These are phyloP conservation scores for Andrena bucephala DNA, from an alignment of 2,888 invertebrate species.

Conservation along the genomic window DNA sequence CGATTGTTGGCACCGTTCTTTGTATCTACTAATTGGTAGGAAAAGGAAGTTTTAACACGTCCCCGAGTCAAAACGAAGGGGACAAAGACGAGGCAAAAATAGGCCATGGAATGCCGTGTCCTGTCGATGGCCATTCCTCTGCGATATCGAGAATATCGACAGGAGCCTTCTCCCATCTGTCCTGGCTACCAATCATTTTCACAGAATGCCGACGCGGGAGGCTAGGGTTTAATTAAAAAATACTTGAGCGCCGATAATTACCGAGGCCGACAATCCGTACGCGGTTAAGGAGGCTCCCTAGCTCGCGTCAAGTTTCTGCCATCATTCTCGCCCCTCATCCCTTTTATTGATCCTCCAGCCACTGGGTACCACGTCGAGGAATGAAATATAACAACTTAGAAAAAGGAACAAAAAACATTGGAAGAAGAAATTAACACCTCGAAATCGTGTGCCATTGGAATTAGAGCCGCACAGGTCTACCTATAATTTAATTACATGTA, in stretches of 20 bases:
- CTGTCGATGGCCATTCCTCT: constrained; percentile 42
- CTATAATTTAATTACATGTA: too few species aligned
- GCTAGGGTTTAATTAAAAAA: constrained; percentile 68
- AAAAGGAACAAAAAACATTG: not conserved
- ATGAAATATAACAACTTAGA: not conserved
- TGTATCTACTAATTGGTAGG: constrained; percentile 9
- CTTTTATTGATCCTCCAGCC: constrained; percentile 16
- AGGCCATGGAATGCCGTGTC: constrained; percentile 58
- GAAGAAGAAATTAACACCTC: not conserved
- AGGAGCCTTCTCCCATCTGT: constrained; percentile 43
- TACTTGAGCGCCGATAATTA: constrained; percentile 58
- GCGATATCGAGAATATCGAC: constrained; percentile 68
- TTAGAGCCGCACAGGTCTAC: not conserved
- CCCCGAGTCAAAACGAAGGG: constrained; percentile 43
- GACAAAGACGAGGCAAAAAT: constrained; percentile 37
- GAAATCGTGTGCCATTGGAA: not conserved
- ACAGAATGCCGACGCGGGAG: constrained; percentile 50
- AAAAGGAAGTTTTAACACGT: constrained; percentile 6
- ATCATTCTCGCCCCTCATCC: not conserved
- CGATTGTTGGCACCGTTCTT: too few species aligned
- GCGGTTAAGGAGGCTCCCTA: constrained; percentile 20
- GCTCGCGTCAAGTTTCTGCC: constrained; percentile 14
- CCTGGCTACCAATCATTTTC: constrained; percentile 57
- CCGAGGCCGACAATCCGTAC: not conserved
- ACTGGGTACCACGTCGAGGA: not conserved